Conservation (phyloP, 2,113 vertebrate species). For the Carassius gibelio region DNA sequence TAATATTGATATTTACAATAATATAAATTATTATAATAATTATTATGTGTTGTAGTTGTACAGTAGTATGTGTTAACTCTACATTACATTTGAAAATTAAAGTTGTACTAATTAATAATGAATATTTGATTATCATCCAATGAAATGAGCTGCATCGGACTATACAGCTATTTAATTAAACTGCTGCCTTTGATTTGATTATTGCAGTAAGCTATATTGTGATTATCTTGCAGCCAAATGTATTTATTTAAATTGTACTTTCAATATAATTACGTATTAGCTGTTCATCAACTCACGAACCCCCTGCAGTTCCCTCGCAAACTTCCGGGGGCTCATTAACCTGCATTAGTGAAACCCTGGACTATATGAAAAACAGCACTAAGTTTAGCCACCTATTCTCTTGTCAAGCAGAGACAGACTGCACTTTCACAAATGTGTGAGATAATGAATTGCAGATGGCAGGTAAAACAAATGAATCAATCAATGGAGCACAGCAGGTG, state of each 20-base stretch:
- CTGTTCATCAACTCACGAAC: not conserved
- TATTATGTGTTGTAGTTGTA: no score
- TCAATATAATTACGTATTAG: not conserved
- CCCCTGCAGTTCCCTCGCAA: not conserved
- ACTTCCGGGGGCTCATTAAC: not conserved
- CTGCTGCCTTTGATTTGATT: not conserved
- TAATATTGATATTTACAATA: no score
- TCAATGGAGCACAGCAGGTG: conserved; percentile 74
- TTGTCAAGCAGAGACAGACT: not conserved
- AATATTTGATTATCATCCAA: not conserved
- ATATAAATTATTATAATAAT: no score
- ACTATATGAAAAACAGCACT: not conserved
- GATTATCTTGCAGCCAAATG: not conserved
- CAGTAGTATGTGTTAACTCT: not conserved
- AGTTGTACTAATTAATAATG: not conserved
- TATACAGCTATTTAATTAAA: not conserved
- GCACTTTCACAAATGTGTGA: conserved; percentile 62
- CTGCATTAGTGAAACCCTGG: not conserved
- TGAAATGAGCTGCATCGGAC: not conserved
- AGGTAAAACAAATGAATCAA: conserved; percentile 81
- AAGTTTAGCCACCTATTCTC: conserved; percentile 6
- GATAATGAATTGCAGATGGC: conserved; percentile 78
- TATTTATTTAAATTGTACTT: not conserved
- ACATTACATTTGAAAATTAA: no score
- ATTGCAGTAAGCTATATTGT: not conserved